Evolutionary conservation across 1,140 invertebrate species (phyloP), one percentile per base, ranked within the genome.

Genomic region (Oscheius sp.): DNA sequence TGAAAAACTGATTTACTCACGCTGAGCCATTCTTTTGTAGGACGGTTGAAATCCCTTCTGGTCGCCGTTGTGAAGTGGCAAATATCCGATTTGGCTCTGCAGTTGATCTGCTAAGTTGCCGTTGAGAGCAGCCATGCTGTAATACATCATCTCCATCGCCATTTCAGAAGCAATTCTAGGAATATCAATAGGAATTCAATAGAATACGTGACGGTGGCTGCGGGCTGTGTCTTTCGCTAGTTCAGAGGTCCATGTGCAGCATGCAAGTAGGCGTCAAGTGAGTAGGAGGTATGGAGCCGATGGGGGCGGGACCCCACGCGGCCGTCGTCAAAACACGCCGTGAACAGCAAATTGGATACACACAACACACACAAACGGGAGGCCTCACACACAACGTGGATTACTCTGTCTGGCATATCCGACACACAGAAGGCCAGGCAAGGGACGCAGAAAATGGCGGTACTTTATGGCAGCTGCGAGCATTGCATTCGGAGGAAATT

Each of bases 21-120:
- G 34, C 62, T 74, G 72, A 61, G 72, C 72, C 72, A 74, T 74
- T 49, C 72, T 46, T 45, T 74, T 74, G 61, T 74, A 74, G 18
- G 64, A 61, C 3, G 72, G 72, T 55, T 55, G 49, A 55, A 55
- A 55, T 55, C 49, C 49, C 28, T 55, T 55, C 23, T 55, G 49
- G 28, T 55, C 49, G 7, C 49, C 49, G 28, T 55, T 55, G 15
- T 55, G 49, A 15, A 55, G 15, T 4, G 7, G 49, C 7, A 13
- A 23, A 55, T 55, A 55, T 55, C 49, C 49, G 15, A 55, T 7
- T 23, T 55, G 49, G 7, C 15, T 4, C 28, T 55, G 49, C 4
- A 55, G 49, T 23, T 55, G 49, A 23, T 55, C 49, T 15, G 15
- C 28, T 55, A 55, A 23, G 49, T 55, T 55, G 49, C 49, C 49